These are phyloP conservation scores for Imbricaverruca yamaguchii DNA, from an alignment of 2,888 invertebrate species.

Conservation along the genomic window DNA sequence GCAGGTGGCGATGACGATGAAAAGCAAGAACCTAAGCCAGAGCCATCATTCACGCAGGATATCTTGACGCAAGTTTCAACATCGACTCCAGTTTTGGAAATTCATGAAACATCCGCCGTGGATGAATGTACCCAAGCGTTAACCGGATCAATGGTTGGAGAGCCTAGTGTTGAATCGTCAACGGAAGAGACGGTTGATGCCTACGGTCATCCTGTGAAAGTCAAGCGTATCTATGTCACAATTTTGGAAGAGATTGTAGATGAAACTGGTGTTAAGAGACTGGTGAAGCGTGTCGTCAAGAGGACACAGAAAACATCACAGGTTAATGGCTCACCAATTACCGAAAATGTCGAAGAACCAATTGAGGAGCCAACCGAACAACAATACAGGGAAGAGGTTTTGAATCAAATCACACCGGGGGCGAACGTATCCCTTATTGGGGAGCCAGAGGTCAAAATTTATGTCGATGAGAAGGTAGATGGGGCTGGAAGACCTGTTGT, in stretches of 20 bases:
- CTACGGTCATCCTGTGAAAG: neutral
- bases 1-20: too few species aligned
- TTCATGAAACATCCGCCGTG: neutral
- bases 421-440: neutral
- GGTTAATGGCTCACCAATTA: neutral
- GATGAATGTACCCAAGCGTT: neutral
- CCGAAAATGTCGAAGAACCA: neutral
- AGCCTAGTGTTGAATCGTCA: neutral
- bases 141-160: neutral
- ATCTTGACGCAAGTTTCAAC: too few species aligned
- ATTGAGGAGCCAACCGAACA: neutral
- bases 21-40: too few species aligned
- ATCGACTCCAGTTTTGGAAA: neutral
- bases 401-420: neutral
- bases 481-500: neutral
- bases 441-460: neutral
- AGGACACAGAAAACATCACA: neutral
- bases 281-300: neutral
- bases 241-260: neutral
- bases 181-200: neutral
- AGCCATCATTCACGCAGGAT: too few species aligned
- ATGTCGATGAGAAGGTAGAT: neutral
- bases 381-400: neutral
- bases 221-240: neutral
- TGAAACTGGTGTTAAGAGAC: neutral